Conservation (phyloP, 2,888 invertebrate genomes). For the Chymomyza fuscimana region DNA sequence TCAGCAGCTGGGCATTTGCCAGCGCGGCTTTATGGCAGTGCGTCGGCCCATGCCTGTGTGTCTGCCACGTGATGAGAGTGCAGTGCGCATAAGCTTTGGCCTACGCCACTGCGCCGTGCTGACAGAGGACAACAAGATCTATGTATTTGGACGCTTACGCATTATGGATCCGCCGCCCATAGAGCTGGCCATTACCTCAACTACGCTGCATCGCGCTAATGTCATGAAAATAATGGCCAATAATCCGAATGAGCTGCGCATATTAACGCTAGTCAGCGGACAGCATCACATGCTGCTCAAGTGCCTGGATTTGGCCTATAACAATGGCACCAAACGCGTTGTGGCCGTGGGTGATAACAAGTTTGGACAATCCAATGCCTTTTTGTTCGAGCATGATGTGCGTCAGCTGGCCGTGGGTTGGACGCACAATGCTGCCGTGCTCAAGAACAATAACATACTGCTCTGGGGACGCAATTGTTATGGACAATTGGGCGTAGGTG, state of each 20-base stretch:
- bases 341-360: slow-evolving; percentile 91
- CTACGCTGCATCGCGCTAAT: slow-evolving; percentile 70
- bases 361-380: slow-evolving; percentile 85
- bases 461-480: slow-evolving; percentile 91
- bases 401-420: slow-evolving; percentile 84
- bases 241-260: slow-evolving; percentile 80
- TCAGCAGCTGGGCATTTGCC: slow-evolving; percentile 87
- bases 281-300: slow-evolving; percentile 85
- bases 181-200: slow-evolving; percentile 71
- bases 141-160: slow-evolving; percentile 76
- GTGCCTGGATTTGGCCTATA: slow-evolving; percentile 49
- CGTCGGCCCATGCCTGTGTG: slow-evolving; percentile 73
- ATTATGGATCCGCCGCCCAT: slow-evolving; percentile 70
- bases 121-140: slow-evolving; percentile 74
- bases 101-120: slow-evolving; percentile 77
- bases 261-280: slow-evolving; percentile 86
- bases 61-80: slow-evolving; percentile 74
- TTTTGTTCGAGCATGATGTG: slow-evolving; percentile 81
- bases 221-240: slow-evolving; percentile 70
- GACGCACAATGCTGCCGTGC: slow-evolving; percentile 87
- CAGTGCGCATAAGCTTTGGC: slow-evolving; percentile 73
- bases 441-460: slow-evolving; percentile 83
- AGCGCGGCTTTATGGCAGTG: slow-evolving; percentile 76
- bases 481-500: slow-evolving; percentile 85
- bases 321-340: slow-evolving; percentile 78